Conservation (phyloP, 1,140 invertebrate species). For the Saccostrea glomerata region DNA sequence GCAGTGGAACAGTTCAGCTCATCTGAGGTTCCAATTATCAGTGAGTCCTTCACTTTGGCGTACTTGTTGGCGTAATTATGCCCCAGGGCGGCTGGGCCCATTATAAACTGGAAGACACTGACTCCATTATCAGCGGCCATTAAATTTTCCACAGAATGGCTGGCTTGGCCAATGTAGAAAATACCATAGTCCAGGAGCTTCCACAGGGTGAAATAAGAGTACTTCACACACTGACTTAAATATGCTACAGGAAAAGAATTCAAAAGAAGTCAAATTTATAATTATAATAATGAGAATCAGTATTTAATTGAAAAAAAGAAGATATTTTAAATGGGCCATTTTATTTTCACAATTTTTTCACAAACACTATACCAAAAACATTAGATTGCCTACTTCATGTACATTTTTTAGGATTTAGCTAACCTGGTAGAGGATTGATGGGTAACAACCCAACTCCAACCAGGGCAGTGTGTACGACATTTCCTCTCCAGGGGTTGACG, state of each 20-base stretch:
- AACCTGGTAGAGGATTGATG: constrained; percentile 25
- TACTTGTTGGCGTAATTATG: constrained; percentile 63
- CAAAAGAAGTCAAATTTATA: background rate
- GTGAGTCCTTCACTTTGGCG: constrained; percentile 58
- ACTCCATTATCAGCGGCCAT: constrained; percentile 65
- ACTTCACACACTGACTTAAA: background rate
- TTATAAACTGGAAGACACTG: constrained; percentile 63
- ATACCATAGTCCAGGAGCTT: constrained; percentile 66
- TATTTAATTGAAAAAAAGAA: too few relatives aligned
- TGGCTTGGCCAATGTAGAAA: constrained; percentile 59
- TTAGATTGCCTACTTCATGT: too few relatives aligned
- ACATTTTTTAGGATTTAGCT: background rate
- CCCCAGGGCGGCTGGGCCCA: constrained; percentile 58
- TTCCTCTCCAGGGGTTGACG: constrained; percentile 56
- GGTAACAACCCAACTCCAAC: constrained; percentile 53
- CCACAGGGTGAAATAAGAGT: constrained; percentile 59
- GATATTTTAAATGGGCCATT: too few relatives aligned
- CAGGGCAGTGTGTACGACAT: constrained; percentile 56
- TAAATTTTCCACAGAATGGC: constrained; percentile 52
- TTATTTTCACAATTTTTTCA: too few relatives aligned
- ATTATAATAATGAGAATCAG: background rate
- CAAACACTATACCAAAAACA: too few relatives aligned
- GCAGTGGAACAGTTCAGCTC: constrained; percentile 60
- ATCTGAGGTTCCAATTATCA: constrained; percentile 64
- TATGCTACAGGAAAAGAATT: background rate